These are phyloP conservation scores for Plumapathes pennacea DNA, from an alignment of 92 coral and sea anemone species.

Conservation along the genomic window DNA sequence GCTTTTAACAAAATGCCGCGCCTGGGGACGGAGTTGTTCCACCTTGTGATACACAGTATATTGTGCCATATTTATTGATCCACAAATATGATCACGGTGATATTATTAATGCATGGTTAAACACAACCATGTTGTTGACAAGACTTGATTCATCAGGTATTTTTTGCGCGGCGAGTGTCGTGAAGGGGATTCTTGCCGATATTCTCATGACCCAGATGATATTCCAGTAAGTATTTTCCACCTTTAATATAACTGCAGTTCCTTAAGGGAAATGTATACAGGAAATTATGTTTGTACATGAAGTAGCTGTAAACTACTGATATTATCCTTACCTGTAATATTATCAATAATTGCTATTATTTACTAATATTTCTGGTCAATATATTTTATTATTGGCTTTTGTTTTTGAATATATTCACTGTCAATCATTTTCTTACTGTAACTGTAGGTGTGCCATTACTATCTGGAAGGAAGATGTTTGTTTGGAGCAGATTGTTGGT, in stretches of 20 bases:
- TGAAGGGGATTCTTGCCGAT: slow-evolving; percentile 83
- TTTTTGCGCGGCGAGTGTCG: slow-evolving; percentile 92
- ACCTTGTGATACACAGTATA: too few species aligned
- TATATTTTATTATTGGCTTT: not conserved
- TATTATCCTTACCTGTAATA: too few species aligned
- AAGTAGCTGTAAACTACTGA: too few species aligned
- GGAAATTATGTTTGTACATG: too few species aligned
- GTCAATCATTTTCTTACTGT: not conserved
- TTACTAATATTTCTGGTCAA: not conserved
- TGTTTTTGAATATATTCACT: not conserved
- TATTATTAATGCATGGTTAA: too few species aligned
- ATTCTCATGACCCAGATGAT: slow-evolving; percentile 80
- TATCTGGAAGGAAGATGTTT: slow-evolving; percentile 82
- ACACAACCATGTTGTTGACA: too few species aligned
- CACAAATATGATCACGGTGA: not conserved
- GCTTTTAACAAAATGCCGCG: too few species aligned
- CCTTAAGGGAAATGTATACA: too few species aligned
- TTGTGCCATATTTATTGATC: not conserved
- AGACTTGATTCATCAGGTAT: slow-evolving; percentile 71
- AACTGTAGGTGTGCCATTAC: slow-evolving; percentile 79
- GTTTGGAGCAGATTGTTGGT: slow-evolving; percentile 95
- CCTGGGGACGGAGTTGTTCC: too few species aligned
- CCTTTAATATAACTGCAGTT: too few species aligned
- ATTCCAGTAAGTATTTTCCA: slow-evolving; percentile 82
- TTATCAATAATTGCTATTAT: too few species aligned